These are phyloP conservation scores for Megaustenia siamemsis DNA, from an alignment of 2,888 invertebrate species.

Conservation along the genomic window DNA sequence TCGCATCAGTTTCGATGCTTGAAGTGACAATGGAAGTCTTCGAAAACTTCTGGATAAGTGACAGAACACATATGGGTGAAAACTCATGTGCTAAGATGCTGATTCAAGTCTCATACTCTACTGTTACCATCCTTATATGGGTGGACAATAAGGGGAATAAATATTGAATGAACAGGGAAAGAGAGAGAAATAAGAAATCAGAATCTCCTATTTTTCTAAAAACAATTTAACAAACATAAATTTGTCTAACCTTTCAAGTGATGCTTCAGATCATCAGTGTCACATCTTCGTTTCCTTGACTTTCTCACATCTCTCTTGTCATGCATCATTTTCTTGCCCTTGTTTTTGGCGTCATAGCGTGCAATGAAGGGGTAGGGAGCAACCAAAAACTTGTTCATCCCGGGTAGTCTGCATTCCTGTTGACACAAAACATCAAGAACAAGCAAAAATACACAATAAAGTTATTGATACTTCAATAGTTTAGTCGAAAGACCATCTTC, in stretches of 20 bases:
- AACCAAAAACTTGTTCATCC: constrained; percentile 26
- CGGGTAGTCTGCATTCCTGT: constrained; percentile 41
- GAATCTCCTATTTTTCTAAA: not conserved
- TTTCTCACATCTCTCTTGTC: not conserved
- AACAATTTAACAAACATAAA: too few relatives aligned
- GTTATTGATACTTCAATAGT: not conserved
- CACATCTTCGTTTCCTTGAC: not conserved
- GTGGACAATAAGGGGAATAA: too few relatives aligned
- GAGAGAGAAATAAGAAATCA: not conserved
- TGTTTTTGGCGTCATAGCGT: constrained; percentile 29
- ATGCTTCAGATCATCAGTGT: not conserved
- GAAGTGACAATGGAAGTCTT: too few relatives aligned
- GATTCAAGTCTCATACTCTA: too few relatives aligned
- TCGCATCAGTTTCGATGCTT: too few relatives aligned
- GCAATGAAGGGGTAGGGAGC: constrained; percentile 41
- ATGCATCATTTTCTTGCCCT: not conserved
- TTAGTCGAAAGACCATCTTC: too few relatives aligned
- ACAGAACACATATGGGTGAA: too few relatives aligned
- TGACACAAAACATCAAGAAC: not conserved
- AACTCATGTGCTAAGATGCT: too few relatives aligned
- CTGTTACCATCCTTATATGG: too few relatives aligned
- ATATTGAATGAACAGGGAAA: too few relatives aligned
- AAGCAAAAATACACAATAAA: not conserved
- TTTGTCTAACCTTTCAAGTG: constrained; percentile 3
- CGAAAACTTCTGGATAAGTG: too few relatives aligned